Conservation (phyloP, 2,888 invertebrate species). For the Phlogophora meticulosa region DNA sequence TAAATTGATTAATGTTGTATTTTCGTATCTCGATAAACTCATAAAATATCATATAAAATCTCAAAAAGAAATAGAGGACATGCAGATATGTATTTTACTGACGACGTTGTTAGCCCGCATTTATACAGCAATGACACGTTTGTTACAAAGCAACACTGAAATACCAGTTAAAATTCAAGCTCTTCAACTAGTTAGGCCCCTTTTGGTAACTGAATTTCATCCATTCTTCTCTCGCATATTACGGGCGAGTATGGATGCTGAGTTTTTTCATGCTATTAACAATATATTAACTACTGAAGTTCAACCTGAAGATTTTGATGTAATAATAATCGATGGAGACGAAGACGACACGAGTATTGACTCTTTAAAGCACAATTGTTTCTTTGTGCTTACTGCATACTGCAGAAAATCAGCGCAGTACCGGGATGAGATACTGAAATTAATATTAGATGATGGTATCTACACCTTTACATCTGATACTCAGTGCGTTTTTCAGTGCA, state of each 20-base stretch:
- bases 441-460: constrained; percentile 79
- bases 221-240: constrained; percentile 68
- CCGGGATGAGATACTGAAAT: constrained; percentile 80
- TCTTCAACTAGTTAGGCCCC: constrained; percentile 71
- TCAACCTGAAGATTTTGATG: constrained; percentile 73
- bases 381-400: constrained; percentile 81
- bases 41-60: constrained; percentile 72
- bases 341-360: constrained; percentile 77
- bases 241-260: constrained; percentile 73
- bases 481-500: constrained; percentile 78
- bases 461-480: constrained; percentile 80
- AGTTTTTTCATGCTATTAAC: constrained; percentile 80
- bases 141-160: constrained; percentile 71
- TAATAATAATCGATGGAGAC: constrained; percentile 74
- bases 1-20: constrained; percentile 69
- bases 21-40: constrained; percentile 75
- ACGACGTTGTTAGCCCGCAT: constrained; percentile 70
- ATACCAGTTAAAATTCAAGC: constrained; percentile 73
- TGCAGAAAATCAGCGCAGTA: constrained; percentile 77
- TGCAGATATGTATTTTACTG: constrained; percentile 67
- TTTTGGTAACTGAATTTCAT: constrained; percentile 76
- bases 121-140: constrained; percentile 68
- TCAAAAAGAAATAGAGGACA: constrained; percentile 65
- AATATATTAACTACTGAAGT: constrained; percentile 76
- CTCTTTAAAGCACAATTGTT: constrained; percentile 79